These are phyloP conservation scores for Anastrepha ludens DNA, from an alignment of 1,140 invertebrate species.

Conservation along the genomic window DNA sequence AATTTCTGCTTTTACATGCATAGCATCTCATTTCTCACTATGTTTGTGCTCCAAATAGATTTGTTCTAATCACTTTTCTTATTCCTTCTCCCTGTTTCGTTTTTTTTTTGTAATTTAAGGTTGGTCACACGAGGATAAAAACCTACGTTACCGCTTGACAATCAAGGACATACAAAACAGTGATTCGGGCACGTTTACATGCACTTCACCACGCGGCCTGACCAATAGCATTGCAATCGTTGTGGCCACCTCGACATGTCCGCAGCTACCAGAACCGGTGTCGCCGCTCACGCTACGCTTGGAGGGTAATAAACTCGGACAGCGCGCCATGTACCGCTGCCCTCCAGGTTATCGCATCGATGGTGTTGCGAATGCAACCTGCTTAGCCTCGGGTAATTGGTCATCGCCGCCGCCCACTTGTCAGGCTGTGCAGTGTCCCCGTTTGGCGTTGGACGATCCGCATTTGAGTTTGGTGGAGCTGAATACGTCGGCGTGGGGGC, in stretches of 20 bases:
- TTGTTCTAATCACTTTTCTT: background rate
- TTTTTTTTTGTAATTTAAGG: conserved; percentile 76
- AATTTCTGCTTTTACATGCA: background rate
- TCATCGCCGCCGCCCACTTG: conserved; percentile 83
- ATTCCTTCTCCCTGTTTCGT: background rate
- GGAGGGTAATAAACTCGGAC: conserved; percentile 82
- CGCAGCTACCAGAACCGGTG: conserved; percentile 74
- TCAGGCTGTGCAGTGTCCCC: conserved; percentile 83
- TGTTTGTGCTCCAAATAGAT: background rate
- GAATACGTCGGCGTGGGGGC: conserved; percentile 78
- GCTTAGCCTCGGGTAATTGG: conserved; percentile 87
- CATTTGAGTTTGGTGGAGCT: conserved; percentile 77
- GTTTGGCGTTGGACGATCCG: conserved; percentile 77
- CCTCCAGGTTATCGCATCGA: conserved; percentile 82
- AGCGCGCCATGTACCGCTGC: conserved; percentile 78
- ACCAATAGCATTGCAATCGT: conserved; percentile 87
- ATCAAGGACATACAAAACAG: conserved; percentile 88
- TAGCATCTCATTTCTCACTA: background rate
- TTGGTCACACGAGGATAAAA: conserved; percentile 86
- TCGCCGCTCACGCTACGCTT: conserved; percentile 77
- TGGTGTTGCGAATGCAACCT: conserved; percentile 82
- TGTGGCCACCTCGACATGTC: conserved; percentile 80
- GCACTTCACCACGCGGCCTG: conserved; percentile 85
- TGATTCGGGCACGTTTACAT: conserved; percentile 89
- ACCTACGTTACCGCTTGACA: conserved; percentile 87